Conservation (phyloP, 2,797 vertebrate genomes). For the Clarias platycephalus region DNA sequence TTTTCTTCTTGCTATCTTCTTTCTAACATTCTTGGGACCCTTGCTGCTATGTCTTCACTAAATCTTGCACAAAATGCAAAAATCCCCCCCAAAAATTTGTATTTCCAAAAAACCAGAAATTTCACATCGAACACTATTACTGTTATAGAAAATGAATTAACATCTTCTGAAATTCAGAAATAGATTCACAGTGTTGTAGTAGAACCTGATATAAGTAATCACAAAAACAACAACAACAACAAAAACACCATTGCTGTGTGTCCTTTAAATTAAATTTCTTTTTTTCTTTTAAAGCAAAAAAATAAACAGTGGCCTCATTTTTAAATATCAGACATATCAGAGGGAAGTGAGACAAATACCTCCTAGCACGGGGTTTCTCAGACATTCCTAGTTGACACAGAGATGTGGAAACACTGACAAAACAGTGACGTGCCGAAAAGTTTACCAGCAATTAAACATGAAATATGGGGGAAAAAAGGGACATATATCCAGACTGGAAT, state of each 20-base stretch:
- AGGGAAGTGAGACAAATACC: neutral
- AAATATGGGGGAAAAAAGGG: neutral
- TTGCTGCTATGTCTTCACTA: no score
- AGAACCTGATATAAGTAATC: neutral
- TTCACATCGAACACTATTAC: neutral
- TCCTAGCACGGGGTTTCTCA: neutral
- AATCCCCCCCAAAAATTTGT: no score
- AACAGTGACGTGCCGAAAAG: neutral
- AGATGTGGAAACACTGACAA: neutral
- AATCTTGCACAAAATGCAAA: no score
- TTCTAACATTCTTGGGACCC: no score
- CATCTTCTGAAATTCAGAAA: neutral
- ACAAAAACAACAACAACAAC: neutral
- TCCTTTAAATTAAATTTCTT: neutral
- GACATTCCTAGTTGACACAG: neutral
- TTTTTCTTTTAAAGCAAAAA: neutral
- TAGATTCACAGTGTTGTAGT: neutral
- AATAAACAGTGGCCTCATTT: neutral
- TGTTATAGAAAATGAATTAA: neutral
- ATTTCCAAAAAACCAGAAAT: no score
- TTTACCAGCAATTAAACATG: neutral
- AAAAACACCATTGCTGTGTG: neutral
- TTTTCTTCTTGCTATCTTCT: no score
- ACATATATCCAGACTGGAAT: neutral
- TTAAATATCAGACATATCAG: neutral